Evolutionary conservation across 1,140 invertebrate genomes (phyloP), one percentile per base, ranked within the genome.

Genomic region (Hylaeus volcanicus): DNA sequence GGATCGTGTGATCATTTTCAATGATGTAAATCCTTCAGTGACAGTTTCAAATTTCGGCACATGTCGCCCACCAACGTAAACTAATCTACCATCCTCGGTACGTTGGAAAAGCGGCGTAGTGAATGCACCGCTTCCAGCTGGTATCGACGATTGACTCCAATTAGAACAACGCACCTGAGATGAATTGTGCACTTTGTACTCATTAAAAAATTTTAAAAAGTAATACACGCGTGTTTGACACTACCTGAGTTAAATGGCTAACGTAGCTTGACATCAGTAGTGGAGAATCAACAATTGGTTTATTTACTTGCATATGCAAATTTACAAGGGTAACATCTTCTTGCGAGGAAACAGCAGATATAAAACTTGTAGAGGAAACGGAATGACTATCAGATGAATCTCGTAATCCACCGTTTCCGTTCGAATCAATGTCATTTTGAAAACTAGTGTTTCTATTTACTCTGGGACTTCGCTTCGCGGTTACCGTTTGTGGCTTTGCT

Each of bases 191-290:
- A 63, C 1, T 5, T 48, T 11, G 14, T 37, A 56, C 55, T 53
- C 14, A 2, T 82, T 61, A 15, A 60, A 63, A 68, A n/a, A 14
- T 51, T 26, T 26, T 4, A 41, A 43, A 63, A 53, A 55, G 5
- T 14, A 15, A 37, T 37, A 41, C 9, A 53, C 14, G 11, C 51
- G 0, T 51, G 41, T 26, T 55, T 79, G 51, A 69, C 79, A 81
- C 91, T 95, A 97, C 96, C 92, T 99, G 98, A 9, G 97, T 98
- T 88, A 99, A 94, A 92, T 99, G 98, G 88, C 96, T 97, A 81
- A 98, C 96, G 90, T 99, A 99, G 89, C 98, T 98, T 0, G 97
- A 97, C 97, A 99, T 98, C 0, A 99, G 93, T 41, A 99, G 92
- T 0, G 98, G 98, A 1, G 98, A 99, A 85, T 98, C 97, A 39